Evolutionary conservation across 1,140 invertebrate species (phyloP).

Genomic region (Cyclina sinensis): DNA sequence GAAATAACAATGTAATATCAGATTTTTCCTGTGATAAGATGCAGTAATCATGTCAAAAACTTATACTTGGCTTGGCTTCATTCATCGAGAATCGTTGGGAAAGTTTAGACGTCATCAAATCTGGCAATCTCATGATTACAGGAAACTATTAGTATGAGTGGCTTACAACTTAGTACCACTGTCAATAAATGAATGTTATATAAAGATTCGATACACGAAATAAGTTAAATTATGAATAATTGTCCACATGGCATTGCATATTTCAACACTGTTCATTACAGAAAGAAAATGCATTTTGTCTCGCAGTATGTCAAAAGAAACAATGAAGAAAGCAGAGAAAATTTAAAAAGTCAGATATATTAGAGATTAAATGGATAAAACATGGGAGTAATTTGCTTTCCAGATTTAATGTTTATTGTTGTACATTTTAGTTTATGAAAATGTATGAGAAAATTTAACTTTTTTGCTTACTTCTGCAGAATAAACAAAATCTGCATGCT

Average conservation of each 20-base stretch:
- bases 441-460: too few relatives aligned
- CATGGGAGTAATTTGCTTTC: too few relatives aligned
- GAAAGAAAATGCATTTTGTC: too few relatives aligned
- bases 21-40: not conserved
- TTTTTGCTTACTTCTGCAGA: too few relatives aligned
- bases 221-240: not conserved
- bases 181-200: not conserved
- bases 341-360: too few relatives aligned
- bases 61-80: not conserved
- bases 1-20: not conserved
- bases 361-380: too few relatives aligned
- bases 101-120: not conserved
- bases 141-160: conserved; percentile 20
- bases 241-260: not conserved
- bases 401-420: too few relatives aligned
- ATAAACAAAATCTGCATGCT: too few relatives aligned
- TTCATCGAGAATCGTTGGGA: not conserved
- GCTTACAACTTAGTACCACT: not conserved
- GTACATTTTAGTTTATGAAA: too few relatives aligned
- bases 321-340: too few relatives aligned
- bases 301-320: too few relatives aligned
- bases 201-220: not conserved
- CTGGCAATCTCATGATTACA: not conserved
- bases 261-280: too few relatives aligned
- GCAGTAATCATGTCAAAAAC: conserved; percentile 20